Evolutionary conservation across 2,113 vertebrate genomes (phyloP).

Genomic region (Canis aureus): DNA sequence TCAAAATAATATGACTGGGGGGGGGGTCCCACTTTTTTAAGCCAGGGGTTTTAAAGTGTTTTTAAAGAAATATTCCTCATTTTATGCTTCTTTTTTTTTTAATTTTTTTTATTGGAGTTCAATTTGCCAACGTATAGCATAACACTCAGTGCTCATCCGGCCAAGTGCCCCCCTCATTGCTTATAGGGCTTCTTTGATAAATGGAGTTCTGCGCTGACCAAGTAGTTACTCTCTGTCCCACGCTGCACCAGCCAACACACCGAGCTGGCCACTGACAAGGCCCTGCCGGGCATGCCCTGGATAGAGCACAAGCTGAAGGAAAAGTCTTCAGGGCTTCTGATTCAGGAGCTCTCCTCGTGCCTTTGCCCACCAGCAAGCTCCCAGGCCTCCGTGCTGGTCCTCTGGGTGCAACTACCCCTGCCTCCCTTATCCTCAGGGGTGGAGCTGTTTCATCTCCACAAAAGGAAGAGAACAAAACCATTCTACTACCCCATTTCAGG

Average conservation of each 20-base stretch:
- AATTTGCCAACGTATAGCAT: too few species aligned
- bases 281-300: neutral
- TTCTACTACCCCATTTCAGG: neutral
- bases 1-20: neutral
- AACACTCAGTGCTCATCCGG: too few species aligned
- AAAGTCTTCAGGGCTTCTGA: neutral
- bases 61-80: neutral
- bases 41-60: neutral
- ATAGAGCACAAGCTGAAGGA: neutral
- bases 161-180: too few species aligned
- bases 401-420: neutral
- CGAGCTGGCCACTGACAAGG: accelerated
- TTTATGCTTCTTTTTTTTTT: too few species aligned
- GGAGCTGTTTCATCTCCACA: neutral
- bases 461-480: neutral
- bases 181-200: neutral
- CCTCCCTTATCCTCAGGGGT: neutral
- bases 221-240: neutral
- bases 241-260: neutral
- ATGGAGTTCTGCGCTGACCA: neutral
- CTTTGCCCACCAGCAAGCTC: neutral
- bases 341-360: neutral
- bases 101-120: too few species aligned
- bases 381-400: neutral
- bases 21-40: neutral